These are phyloP conservation scores for Vollenhovia emeryi DNA, from an alignment of 1,140 invertebrate genomes.

Conservation along the genomic window DNA sequence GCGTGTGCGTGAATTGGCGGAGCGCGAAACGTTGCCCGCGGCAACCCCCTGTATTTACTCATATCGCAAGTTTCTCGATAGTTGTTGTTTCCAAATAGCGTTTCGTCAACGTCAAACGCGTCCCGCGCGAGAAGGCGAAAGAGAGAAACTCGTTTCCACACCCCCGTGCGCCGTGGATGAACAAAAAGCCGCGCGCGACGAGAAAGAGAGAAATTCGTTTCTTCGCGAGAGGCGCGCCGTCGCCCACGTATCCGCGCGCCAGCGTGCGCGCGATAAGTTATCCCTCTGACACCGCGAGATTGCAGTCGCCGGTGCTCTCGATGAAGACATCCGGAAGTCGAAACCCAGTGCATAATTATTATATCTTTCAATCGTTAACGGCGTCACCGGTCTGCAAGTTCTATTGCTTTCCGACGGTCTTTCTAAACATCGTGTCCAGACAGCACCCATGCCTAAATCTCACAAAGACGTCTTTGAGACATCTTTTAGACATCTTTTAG, in stretches of 20 bases:
- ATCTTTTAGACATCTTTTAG: too few species aligned
- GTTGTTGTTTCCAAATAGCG: constrained; percentile 76
- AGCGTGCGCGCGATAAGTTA: constrained; percentile 58
- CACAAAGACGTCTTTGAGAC: too few species aligned
- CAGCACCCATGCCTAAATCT: too few species aligned
- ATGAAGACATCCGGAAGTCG: constrained; percentile 7
- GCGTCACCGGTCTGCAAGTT: too few species aligned
- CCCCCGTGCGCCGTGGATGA: not conserved
- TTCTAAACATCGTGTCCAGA: too few species aligned
- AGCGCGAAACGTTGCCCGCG: constrained; percentile 67
- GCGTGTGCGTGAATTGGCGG: constrained; percentile 25
- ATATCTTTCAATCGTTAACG: too few species aligned
- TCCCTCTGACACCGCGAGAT: constrained; percentile 43
- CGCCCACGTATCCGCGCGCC: constrained; percentile 24
- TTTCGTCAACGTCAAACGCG: constrained; percentile 74
- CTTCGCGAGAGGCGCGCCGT: constrained; percentile 59
- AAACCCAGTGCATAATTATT: too few species aligned
- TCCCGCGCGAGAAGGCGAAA: constrained; percentile 55
- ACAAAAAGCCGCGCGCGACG: constrained; percentile 62
- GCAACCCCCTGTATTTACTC: constrained; percentile 76
- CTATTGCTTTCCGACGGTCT: too few species aligned
- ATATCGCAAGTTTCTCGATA: constrained; percentile 77
- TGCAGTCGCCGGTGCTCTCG: constrained; percentile 6
- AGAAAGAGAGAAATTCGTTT: constrained; percentile 70
- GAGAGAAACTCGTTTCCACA: constrained; percentile 26